Evolutionary conservation across 2,888 invertebrate species (phyloP).

Genomic region (Polia nebulosa): DNA sequence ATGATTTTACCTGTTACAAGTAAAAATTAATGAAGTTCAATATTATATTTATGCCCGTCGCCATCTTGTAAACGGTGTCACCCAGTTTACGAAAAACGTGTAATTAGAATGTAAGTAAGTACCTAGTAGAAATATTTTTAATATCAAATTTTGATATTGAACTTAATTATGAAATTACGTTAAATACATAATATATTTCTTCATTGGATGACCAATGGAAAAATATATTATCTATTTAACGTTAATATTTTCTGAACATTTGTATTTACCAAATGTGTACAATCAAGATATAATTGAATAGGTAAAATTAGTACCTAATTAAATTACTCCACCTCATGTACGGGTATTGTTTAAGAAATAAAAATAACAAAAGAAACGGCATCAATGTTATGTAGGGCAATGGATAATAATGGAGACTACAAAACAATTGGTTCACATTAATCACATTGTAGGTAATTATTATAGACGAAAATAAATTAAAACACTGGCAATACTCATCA

Average conservation of each 20-base stretch:
- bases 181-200: no score
- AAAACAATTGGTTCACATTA: background rate
- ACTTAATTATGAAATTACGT: no score
- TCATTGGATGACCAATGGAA: slow-evolving; percentile 2
- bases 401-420: background rate
- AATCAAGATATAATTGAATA: background rate
- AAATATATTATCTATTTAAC: background rate
- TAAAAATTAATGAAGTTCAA: background rate
- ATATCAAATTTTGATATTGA: background rate
- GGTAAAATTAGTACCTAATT: background rate
- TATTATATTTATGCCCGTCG: background rate
- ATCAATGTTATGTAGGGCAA: background rate
- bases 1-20: background rate
- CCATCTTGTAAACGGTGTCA: background rate
- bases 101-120: slow-evolving; percentile 1
- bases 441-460: no score
- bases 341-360: slow-evolving; percentile 1
- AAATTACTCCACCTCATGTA: background rate
- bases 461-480: no score
- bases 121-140: background rate
- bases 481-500: no score
- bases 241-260: background rate
- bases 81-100: slow-evolving; percentile 22
- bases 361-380: background rate
- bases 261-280: background rate